Evolutionary conservation across 2,113 vertebrate genomes (phyloP), one percentile per base, ranked within the genome.

Genomic region (Paratilapia polleni): DNA sequence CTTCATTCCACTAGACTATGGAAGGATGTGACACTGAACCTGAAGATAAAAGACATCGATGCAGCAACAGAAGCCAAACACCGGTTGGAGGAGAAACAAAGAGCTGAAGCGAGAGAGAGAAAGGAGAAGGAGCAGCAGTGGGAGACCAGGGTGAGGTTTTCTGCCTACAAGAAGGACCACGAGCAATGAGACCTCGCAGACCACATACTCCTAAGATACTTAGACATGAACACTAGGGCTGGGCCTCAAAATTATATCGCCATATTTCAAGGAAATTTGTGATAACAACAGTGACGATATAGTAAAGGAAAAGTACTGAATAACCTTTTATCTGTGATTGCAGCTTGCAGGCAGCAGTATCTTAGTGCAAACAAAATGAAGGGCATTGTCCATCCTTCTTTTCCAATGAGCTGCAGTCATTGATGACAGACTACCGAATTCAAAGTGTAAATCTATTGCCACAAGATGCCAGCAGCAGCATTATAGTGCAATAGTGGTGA

Each of bases 21-120:
- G 98, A 98, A 96, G 84, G 98, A 99, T 11, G 98, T 99, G 78
- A 99, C 98, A 11, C 86, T 97, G 90, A 99, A 99, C 94, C 95
- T 99, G 93, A 99, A 98, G 95, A 95, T 98, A 31, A 96, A 96
- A 96, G 97, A 99, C 94, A 99, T 99, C 0, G 98, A 99, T 38
- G 92, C 97, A 26, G 99, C 99, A 28, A 99, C 99, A 31, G 98
- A 98, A 0, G 98, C 98, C 5, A 99, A 99, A 90, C 98, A 99
- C 14, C 91, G 95, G 20, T 96, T 99, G 78, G 99, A 99, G 92
- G 98, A 99, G 95, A 97, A 96, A 60, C 99, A 99, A 92, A 96
- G 99, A 93, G 97, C 97, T 0, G 99, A 99, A 95, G 98, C 99
- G 87, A 96, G 97, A 92, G 97, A 98, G 90, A 96, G 99, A 36